Percentiles rank a stretch among this genome's conserved stretches.
Evolutionary conservation across 2,113 vertebrate species (phyloP).

Genomic region (Ictalurus furcatus): DNA sequence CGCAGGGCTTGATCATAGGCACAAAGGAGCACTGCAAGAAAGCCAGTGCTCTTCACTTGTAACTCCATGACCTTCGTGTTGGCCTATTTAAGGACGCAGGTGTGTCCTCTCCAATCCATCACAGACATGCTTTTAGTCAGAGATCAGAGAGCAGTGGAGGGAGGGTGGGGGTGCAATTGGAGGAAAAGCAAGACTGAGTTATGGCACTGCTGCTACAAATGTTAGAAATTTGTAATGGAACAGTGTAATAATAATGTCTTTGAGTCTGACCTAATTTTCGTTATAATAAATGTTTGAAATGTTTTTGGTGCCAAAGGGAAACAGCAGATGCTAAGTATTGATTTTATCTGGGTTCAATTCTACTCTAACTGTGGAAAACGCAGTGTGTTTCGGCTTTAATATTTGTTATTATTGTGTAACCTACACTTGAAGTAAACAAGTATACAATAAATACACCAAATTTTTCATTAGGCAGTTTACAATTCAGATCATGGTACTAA

Average conservation of each 20-base stretch:
- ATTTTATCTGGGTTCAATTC: background rate
- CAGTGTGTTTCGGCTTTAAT: background rate
- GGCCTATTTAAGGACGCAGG: constrained; percentile 23
- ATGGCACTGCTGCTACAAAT: background rate
- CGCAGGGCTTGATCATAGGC: constrained; percentile 10
- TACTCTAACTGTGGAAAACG: background rate
- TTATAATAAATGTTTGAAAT: background rate
- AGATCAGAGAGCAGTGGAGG: constrained; percentile 3
- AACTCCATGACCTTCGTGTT: constrained; percentile 17
- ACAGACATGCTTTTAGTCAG: constrained; percentile 22
- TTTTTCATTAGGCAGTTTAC: background rate
- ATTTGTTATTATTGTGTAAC: background rate
- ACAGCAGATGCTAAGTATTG: background rate
- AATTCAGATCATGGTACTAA: background rate
- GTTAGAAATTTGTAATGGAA: background rate
- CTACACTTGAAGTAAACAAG: background rate
- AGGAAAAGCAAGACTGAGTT: background rate
- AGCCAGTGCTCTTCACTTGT: background rate
- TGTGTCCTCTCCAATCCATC: constrained; percentile 30
- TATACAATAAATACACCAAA: background rate
- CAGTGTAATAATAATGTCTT: background rate
- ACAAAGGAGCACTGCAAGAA: background rate
- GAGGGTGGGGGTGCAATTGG: background rate
- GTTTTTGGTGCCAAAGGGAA: background rate
- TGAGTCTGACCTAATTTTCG: background rate